Evolutionary conservation across 2,113 vertebrate genomes (phyloP).

Genomic region (Mustela lutreola): DNA sequence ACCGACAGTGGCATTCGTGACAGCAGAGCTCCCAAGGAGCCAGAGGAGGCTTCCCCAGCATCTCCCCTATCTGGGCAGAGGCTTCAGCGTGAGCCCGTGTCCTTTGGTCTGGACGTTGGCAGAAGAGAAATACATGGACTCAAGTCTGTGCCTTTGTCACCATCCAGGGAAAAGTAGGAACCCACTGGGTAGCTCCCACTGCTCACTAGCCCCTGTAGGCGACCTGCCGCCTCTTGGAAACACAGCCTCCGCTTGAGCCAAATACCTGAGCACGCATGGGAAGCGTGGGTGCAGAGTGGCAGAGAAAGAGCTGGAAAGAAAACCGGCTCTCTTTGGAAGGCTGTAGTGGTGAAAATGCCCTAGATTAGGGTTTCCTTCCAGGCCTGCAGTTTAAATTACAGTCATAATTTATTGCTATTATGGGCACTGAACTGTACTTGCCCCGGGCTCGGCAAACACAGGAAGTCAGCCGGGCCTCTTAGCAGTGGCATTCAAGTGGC

Average conservation of each 20-base stretch:
- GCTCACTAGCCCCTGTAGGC: background rate
- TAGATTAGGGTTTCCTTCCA: conserved; percentile 30
- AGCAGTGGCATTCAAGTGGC: background rate
- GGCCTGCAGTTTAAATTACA: conserved; percentile 51
- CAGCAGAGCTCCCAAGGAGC: background rate
- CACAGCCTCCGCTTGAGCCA: background rate
- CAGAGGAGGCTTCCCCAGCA: background rate
- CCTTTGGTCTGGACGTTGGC: background rate
- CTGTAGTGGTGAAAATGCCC: background rate
- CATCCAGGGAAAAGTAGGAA: background rate
- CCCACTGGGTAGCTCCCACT: background rate
- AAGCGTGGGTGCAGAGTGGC: background rate
- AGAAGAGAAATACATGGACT: background rate
- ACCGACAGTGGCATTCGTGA: too few species aligned
- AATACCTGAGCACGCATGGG: background rate
- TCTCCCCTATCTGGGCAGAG: background rate
- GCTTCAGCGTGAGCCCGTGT: background rate
- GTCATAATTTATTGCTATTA: conserved; percentile 55
- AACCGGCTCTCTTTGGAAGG: background rate
- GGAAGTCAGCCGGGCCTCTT: conserved; percentile 10
- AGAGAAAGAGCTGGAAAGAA: background rate
- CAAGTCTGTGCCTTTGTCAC: background rate
- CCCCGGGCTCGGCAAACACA: conserved; percentile 45
- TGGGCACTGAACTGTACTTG: conserved; percentile 47
- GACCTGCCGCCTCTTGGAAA: background rate